These are phyloP conservation scores for Rhadinocentrus ornatus DNA, from an alignment of 2,797 vertebrate species.

Conservation along the genomic window DNA sequence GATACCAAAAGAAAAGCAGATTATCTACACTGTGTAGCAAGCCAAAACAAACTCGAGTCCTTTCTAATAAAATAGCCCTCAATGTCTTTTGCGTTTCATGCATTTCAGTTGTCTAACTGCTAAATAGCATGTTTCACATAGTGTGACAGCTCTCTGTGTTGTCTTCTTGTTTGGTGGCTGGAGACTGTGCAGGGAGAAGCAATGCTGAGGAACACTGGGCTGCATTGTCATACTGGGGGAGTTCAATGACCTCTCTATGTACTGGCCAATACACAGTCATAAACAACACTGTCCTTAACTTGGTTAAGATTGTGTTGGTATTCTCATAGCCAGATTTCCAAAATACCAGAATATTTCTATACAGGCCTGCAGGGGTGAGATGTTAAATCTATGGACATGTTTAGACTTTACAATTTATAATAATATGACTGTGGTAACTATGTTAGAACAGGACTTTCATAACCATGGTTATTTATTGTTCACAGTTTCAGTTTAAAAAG, in stretches of 20 bases:
- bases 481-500: background rate
- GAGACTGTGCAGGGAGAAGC: slow-evolving; percentile 43
- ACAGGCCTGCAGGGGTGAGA: background rate
- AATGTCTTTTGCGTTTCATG: background rate
- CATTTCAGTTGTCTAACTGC: slow-evolving; percentile 14
- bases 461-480: background rate
- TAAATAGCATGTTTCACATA: slow-evolving; percentile 25
- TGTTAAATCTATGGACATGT: slow-evolving; percentile 19
- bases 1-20: slow-evolving; percentile 11
- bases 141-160: slow-evolving; percentile 45
- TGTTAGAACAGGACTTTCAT: slow-evolving; percentile 15
- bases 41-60: slow-evolving; percentile 29
- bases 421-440: slow-evolving; percentile 22
- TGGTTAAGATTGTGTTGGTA: slow-evolving; percentile 14
- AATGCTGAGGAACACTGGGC: slow-evolving; percentile 67
- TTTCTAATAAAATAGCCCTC: slow-evolving; percentile 7
- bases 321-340: background rate
- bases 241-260: slow-evolving; percentile 78
- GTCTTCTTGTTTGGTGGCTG: slow-evolving; percentile 49
- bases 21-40: slow-evolving; percentile 7
- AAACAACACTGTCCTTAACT: slow-evolving; percentile 57
- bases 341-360: background rate
- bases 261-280: slow-evolving; percentile 43
- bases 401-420: slow-evolving; percentile 22
- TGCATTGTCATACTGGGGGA: slow-evolving; percentile 63